Conservation (phyloP, 2,797 vertebrate species). For the Microcaecilia unicolor region DNA sequence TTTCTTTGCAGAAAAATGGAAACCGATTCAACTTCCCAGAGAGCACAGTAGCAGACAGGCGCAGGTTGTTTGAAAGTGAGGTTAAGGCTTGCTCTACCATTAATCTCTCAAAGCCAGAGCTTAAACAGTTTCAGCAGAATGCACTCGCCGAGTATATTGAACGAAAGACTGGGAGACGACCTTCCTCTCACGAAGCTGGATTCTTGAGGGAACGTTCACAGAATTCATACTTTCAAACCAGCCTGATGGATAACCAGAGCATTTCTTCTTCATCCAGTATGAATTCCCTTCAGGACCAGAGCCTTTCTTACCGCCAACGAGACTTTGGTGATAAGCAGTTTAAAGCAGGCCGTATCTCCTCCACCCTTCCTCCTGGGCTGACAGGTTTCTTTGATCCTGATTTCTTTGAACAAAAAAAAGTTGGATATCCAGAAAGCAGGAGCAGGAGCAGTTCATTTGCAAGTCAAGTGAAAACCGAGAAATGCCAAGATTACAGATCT, state of each 20-base stretch:
- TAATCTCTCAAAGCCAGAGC: slow-evolving; percentile 58
- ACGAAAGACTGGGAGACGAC: slow-evolving; percentile 67
- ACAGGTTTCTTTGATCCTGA: slow-evolving; percentile 35
- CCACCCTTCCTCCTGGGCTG: slow-evolving; percentile 41
- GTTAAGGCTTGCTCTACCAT: slow-evolving; percentile 47
- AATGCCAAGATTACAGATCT: slow-evolving; percentile 26
- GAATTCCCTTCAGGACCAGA: slow-evolving; percentile 72
- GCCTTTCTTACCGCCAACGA: slow-evolving; percentile 15
- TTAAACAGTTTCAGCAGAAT: slow-evolving; percentile 82
- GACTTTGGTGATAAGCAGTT: slow-evolving; percentile 34
- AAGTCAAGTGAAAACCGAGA: slow-evolving; percentile 9
- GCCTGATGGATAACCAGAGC: slow-evolving; percentile 51
- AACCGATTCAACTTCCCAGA: slow-evolving; percentile 53
- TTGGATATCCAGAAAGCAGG: slow-evolving; percentile 2
- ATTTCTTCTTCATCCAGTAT: slow-evolving; percentile 71
- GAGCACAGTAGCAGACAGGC: slow-evolving; percentile 71
- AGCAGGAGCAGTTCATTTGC: slow-evolving; percentile 23
- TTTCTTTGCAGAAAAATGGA: slow-evolving; percentile 40
- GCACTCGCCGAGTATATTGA: slow-evolving; percentile 80
- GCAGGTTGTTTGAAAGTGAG: slow-evolving; percentile 77
- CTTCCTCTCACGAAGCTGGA: slow-evolving; percentile 36
- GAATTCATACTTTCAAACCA: slow-evolving; percentile 51
- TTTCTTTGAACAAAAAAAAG: slow-evolving; percentile 17
- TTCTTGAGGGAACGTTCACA: slow-evolving; percentile 47
- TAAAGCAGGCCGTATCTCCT: slow-evolving; percentile 29